A percentile compares a stretch with the other conserved stretches of the same genome.
Evolutionary conservation across 1,140 invertebrate species (phyloP).

Genomic region (Trichonephila clavipes): DNA sequence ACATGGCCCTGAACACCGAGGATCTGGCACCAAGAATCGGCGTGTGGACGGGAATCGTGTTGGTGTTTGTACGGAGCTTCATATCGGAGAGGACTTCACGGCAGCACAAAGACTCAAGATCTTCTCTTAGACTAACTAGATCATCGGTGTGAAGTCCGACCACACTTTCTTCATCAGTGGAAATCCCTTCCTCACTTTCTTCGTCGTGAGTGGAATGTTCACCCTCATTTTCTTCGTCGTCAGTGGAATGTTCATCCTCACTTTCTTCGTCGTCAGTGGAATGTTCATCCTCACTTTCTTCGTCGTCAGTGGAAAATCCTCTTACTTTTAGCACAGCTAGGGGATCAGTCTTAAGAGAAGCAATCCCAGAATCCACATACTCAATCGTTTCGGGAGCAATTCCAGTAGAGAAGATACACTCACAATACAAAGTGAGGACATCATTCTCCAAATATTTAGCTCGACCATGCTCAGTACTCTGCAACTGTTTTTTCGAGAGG

Average conservation of each 20-base stretch:
- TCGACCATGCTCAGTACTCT: not conserved
- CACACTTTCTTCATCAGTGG: not conserved
- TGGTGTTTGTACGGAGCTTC: constrained; percentile 78
- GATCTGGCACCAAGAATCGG: constrained; percentile 80
- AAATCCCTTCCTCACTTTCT: not conserved
- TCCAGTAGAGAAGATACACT: not conserved
- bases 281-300: too few relatives aligned
- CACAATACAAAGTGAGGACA: not conserved
- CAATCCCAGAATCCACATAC: not conserved
- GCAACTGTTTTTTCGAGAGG: not conserved
- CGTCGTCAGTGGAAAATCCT: not conserved
- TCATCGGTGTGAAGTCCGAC: too few relatives aligned
- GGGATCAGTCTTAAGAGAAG: not conserved
- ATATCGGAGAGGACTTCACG: constrained; percentile 77
- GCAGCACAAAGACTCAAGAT: not conserved
- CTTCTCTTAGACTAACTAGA: not conserved
- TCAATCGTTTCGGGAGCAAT: not conserved
- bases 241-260: not conserved
- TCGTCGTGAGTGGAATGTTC: too few relatives aligned
- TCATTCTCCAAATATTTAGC: not conserved
- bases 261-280: too few relatives aligned
- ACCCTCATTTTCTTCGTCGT: not conserved
- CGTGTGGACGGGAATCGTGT: constrained; percentile 79
- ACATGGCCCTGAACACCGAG: constrained; percentile 80
- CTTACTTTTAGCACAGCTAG: not conserved